A percentile compares a stretch with the other conserved stretches of the same genome.
phyloP scores from a whole-genome alignment of 2,113 vertebrate genomes.

The Erythrolamprus reginae region DNA sequence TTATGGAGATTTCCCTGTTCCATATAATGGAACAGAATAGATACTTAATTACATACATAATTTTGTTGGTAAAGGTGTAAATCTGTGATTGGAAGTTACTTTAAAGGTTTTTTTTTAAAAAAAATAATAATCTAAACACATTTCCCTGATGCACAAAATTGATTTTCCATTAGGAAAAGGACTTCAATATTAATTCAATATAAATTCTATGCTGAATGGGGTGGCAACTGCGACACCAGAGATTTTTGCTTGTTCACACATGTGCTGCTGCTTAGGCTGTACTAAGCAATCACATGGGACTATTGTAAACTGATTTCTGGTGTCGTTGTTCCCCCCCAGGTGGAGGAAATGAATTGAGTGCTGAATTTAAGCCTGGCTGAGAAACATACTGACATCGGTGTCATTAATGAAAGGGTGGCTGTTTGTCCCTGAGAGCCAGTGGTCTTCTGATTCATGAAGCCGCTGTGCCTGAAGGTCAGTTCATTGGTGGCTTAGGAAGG shows the following conservation, averaged over 20 bases:
- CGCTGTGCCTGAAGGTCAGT: slow-evolving; percentile 84
- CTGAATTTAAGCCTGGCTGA: slow-evolving; percentile 89
- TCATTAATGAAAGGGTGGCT: slow-evolving; percentile 73
- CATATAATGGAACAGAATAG: background rate
- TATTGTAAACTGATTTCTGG: slow-evolving; percentile 87
- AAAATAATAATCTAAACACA: background rate
- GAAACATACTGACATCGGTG: slow-evolving; percentile 87
- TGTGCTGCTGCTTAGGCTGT: slow-evolving; percentile 79
- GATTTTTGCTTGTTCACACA: slow-evolving; percentile 74
- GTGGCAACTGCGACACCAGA: slow-evolving; percentile 67
- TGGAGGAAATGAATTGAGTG: slow-evolving; percentile 77
- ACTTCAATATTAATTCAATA: slow-evolving; percentile 36
- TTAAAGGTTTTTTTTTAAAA: slow-evolving; percentile 22
- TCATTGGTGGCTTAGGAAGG: slow-evolving; percentile 69
- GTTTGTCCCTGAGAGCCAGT: slow-evolving; percentile 74
- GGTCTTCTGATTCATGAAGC: slow-evolving; percentile 72
- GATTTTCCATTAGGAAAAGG: slow-evolving; percentile 41
- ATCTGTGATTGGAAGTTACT: background rate
- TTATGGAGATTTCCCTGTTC: background rate
- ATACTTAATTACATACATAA: background rate
- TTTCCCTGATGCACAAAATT: slow-evolving; percentile 35
- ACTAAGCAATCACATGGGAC: slow-evolving; percentile 81
- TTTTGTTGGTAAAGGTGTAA: slow-evolving; percentile 22
- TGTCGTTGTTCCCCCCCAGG: slow-evolving; percentile 87
- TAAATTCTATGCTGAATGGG: slow-evolving; percentile 46